Conservation (phyloP, 2,113 vertebrate species). For the Astatoreochromis straeleni region DNA sequence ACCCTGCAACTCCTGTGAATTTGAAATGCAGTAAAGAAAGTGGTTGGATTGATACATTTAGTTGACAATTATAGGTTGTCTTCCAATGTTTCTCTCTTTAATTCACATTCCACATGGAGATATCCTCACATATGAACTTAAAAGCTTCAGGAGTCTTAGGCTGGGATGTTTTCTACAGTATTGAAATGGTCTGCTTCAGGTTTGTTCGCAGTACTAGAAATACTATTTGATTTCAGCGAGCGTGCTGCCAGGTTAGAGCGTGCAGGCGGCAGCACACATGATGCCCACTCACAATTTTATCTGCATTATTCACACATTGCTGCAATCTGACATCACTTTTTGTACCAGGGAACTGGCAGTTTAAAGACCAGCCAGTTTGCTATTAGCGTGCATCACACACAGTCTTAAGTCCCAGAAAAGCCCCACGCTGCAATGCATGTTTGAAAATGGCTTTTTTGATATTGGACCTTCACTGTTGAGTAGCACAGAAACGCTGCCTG, state of each 20-base stretch:
- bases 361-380: background rate
- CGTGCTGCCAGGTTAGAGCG: background rate
- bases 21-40: background rate
- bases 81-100: background rate
- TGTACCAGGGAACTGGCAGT: background rate
- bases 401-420: background rate
- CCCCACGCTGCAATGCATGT: background rate
- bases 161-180: background rate
- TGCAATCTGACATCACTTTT: background rate
- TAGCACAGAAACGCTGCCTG: background rate
- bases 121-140: background rate
- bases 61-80: background rate
- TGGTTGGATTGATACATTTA: background rate
- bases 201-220: background rate
- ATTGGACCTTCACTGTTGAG: background rate
- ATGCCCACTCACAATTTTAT: background rate
- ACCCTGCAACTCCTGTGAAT: background rate
- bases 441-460: background rate
- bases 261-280: background rate
- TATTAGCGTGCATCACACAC: background rate
- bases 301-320: background rate
- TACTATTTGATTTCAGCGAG: background rate
- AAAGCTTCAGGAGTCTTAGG: background rate
- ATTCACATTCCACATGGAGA: background rate
- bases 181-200: background rate